Conservation (phyloP, 2,797 vertebrate species). For the Bovichtus variegatus region DNA sequence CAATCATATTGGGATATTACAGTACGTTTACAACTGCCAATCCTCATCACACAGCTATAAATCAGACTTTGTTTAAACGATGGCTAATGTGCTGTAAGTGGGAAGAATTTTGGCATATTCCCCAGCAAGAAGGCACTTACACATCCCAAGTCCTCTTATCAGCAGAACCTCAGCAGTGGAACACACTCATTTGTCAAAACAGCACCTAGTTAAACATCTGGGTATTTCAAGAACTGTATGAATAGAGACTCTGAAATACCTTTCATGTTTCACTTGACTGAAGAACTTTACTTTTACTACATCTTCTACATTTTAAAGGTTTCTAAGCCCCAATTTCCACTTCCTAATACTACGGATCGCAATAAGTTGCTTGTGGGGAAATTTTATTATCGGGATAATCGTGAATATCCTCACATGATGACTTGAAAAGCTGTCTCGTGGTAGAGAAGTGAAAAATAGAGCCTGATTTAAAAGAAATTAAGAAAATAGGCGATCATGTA, state of each 20-base stretch:
- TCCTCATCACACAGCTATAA: slow-evolving; percentile 5
- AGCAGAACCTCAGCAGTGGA: slow-evolving; percentile 37
- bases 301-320: not conserved
- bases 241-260: slow-evolving; percentile 6
- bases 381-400: too few relatives aligned
- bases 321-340: not conserved
- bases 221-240: slow-evolving; percentile 45
- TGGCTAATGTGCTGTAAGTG: slow-evolving; percentile 12
- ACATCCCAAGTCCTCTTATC: slow-evolving; percentile 28
- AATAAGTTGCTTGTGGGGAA: too few relatives aligned
- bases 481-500: too few relatives aligned
- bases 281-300: not conserved
- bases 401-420: too few relatives aligned
- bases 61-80: slow-evolving; percentile 17
- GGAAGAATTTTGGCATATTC: slow-evolving; percentile 42
- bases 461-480: too few relatives aligned
- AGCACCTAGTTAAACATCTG: slow-evolving; percentile 35
- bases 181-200: slow-evolving; percentile 53
- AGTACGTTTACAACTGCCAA: not conserved
- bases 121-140: slow-evolving; percentile 30
- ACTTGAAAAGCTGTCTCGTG: too few relatives aligned
- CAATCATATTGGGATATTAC: not conserved
- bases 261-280: slow-evolving; percentile 7
- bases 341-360: not conserved
- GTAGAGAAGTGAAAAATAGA: too few relatives aligned